Evolutionary conservation across 2,888 invertebrate species (phyloP), one percentile per base, ranked within the genome.

Genomic region (Tyria jacobaeae): DNA sequence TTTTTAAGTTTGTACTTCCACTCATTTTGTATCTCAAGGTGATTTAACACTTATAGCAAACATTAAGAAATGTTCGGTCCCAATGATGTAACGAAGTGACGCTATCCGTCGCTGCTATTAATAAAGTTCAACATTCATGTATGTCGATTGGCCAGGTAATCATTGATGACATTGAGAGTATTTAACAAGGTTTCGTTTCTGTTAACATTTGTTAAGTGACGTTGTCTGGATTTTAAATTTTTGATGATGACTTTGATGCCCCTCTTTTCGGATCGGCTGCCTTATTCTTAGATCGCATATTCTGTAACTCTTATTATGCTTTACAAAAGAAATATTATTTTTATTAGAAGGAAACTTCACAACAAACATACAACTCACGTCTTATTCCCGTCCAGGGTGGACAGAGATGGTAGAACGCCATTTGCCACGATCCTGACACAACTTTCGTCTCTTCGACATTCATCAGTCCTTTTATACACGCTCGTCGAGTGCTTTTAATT

Each of bases 61-160:
- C 76, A 84, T 85, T 79, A 85, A 79, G 80, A 80, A 83, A 81
- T 75, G 75, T 85, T 83, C 87, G 81, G 88, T 76, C 88, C 88
- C 84, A 85, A 80, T 90, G 90, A 90, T 89, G 88, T 89, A 89
- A 90, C 80, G 51, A 63, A 78, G 76, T 89, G 89, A 89, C 87
- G 88, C 66, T 86, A 85, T 86, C 72, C 72, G 73, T 71, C 68
- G 70, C 75, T 72, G 67, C 85, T 90, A 89, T 89, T 88, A 87
- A 83, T 88, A 87, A 80, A 85, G 72, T 60, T 73, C 76, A 81
- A 83, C 78, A 72, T 79, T 73, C 65, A 63, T 70, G 71, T 75
- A 71, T 73, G 82, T 78, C 72, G 73, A 82, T 80, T 80, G 73
- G 69, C 62, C 37, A 64, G 48, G 60, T 61, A 70, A 62, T 65